Conservation (phyloP, 1,140 invertebrate species). For the Andrena cerasifolii region DNA sequence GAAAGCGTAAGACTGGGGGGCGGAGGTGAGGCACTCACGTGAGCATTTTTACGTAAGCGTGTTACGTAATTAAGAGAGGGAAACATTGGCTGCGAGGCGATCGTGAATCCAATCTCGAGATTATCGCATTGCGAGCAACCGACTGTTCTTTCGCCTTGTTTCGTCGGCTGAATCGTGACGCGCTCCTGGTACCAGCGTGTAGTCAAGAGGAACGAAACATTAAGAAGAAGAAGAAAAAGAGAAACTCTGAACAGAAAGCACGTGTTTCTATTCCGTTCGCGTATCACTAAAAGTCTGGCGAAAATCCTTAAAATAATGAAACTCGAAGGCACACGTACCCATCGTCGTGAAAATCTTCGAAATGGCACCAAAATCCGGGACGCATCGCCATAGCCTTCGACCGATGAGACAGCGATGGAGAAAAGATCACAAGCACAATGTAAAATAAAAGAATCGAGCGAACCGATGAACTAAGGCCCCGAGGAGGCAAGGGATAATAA, state of each 20-base stretch:
- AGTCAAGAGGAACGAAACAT: no score
- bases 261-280: no score
- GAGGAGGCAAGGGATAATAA: no score
- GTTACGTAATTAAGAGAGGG: constrained; percentile 30
- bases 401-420: no score
- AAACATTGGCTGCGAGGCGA: neutral
- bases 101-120: neutral
- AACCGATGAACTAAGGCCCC: neutral
- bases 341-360: neutral
- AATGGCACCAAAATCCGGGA: neutral
- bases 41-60: constrained; percentile 18
- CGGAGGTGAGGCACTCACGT: neutral
- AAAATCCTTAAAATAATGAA: neutral
- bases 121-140: neutral
- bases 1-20: no score
- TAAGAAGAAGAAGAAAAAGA: neutral
- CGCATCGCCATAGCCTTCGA: neutral
- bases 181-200: no score
- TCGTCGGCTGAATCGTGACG: neutral
- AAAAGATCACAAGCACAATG: no score
- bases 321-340: neutral
- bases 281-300: no score
- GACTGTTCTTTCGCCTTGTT: constrained; percentile 4
- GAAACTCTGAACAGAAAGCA: no score
- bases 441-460: neutral